Percentiles rank a stretch among this genome's conserved stretches.
These are phyloP conservation scores for Anniella stebbinsi DNA, from an alignment of 2,797 vertebrate genomes.

Conservation along the genomic window DNA sequence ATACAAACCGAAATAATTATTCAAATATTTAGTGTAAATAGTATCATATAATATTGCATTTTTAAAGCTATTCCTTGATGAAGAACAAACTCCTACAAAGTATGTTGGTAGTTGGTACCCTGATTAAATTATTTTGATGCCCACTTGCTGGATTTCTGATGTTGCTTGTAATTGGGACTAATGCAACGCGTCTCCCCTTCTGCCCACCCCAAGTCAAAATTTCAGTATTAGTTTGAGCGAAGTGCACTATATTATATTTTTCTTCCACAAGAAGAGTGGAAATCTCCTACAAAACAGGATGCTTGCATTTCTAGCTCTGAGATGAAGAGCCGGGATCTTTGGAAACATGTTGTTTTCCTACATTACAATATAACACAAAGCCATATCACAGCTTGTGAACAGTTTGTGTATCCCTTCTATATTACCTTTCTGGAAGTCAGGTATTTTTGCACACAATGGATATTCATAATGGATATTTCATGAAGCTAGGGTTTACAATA, in stretches of 20 bases:
- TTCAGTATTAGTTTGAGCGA: constrained; percentile 59
- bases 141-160: background rate
- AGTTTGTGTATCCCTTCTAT: constrained; percentile 64
- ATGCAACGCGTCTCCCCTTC: background rate
- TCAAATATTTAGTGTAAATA: background rate
- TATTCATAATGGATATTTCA: constrained; percentile 73
- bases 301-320: constrained; percentile 46
- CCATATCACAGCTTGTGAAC: constrained; percentile 75
- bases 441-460: constrained; percentile 78
- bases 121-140: background rate
- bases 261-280: constrained; percentile 47
- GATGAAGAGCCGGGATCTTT: constrained; percentile 39
- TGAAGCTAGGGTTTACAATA: constrained; percentile 72
- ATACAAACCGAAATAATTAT: background rate
- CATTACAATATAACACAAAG: constrained; percentile 67
- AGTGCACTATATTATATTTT: constrained; percentile 40
- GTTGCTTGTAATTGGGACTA: background rate
- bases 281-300: constrained; percentile 12
- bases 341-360: constrained; percentile 58
- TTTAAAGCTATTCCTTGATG: background rate
- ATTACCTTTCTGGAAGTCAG: constrained; percentile 53
- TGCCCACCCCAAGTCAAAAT: constrained; percentile 17
- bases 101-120: background rate
- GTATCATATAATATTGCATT: background rate
- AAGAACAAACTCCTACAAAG: background rate